Evolutionary conservation across 1,140 invertebrate species (phyloP), one percentile per base, ranked within the genome.

Genomic region (Lepidurus apus): DNA sequence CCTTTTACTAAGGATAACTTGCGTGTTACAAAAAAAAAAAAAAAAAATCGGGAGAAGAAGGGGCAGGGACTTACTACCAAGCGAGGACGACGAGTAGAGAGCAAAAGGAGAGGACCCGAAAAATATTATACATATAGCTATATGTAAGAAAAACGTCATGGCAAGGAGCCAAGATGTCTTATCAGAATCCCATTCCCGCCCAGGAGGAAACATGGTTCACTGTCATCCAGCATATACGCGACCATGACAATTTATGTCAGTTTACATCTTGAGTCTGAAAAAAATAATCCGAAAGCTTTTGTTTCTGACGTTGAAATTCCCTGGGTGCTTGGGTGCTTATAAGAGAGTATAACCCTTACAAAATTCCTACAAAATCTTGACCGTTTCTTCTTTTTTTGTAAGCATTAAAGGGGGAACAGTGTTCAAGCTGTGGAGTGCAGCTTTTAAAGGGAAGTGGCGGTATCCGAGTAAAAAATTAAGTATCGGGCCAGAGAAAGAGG

Each of bases 101-200:
- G 53, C 53, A 21, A 65, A 65, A 65, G 53, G 53, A 65, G 53
- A 21, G 53, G 8, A 13, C 13, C 17, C 53, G 6, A 65, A 21
- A 65, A 65, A 65, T 65, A 65, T 65, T 65, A n/a, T 65, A 65
- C 53, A 13, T 65, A 65, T 21, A 34, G 34, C 17, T 65, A 65
- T 65, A 65, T 65, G 17, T 65, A 9, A 65, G 53, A 65, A 47
- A 34, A 65, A 13, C n/a, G 53, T 65, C 53, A 65, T 65, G 53
- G 21, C 53, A 21, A 65, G 53, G 53, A 21, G 53, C 21, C 53
- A 65, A 65, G 53, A 65, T 65, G 53, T 65, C 53, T 65, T 65
- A 65, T 65, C 53, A 65, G 53, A 65, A 65, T 65, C 53, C 53
- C 21, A 21, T 65, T 65, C 21, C 53, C 53, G 17, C 21, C 21